These are phyloP conservation scores for Hemiprocne comata DNA, from an alignment of 2,113 vertebrate genomes.

Conservation along the genomic window DNA sequence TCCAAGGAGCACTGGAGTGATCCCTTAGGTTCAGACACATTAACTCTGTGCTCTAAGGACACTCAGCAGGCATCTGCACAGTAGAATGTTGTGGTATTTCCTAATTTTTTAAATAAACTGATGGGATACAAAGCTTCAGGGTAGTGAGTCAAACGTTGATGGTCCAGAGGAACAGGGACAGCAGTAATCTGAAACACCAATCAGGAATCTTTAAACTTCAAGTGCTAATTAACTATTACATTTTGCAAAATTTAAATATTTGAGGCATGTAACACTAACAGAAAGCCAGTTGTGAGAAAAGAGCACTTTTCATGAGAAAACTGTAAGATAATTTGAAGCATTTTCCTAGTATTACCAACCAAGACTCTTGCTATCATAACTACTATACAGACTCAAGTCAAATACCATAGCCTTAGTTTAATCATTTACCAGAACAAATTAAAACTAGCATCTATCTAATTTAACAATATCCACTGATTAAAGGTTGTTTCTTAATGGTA, in stretches of 20 bases:
- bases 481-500: not conserved
- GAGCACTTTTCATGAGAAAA: not conserved
- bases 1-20: not conserved
- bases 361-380: not conserved
- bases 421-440: not conserved
- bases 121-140: not conserved
- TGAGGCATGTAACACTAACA: not conserved
- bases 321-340: not conserved
- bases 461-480: not conserved
- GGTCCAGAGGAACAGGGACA: accelerated
- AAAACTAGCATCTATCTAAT: not conserved
- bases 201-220: not conserved
- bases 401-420: not conserved
- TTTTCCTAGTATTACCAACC: not conserved
- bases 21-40: not conserved
- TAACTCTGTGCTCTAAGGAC: not conserved
- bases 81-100: accelerated
- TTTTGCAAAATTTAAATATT: not conserved
- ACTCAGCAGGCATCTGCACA: accelerated
- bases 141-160: not conserved
- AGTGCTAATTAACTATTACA: not conserved
- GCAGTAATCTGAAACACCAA: not conserved
- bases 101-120: not conserved
- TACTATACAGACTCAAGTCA: not conserved
- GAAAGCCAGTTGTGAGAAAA: not conserved